phyloP scores from a whole-genome alignment of 2,113 vertebrate species.

The Callaeas wilsoni region DNA sequence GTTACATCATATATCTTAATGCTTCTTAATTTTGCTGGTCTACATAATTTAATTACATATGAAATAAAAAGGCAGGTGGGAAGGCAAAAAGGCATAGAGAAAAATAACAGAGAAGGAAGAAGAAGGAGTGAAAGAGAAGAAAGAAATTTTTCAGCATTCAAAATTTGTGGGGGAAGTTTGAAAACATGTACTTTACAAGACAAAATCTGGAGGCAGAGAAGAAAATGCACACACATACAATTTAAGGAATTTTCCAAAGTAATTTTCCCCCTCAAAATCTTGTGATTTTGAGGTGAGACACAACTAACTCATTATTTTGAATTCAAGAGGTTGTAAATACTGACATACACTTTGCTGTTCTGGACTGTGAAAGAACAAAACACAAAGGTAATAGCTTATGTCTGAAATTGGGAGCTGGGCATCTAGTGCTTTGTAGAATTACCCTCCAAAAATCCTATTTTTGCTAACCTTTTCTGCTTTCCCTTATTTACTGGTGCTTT shows the following conservation, averaged over 20 bases:
- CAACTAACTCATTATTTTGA: not conserved
- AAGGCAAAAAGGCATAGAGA: not conserved
- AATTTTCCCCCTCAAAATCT: not conserved
- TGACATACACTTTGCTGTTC: not conserved
- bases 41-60: not conserved
- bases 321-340: not conserved
- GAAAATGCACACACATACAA: not conserved
- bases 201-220: not conserved
- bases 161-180: not conserved
- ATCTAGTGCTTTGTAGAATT: not conserved
- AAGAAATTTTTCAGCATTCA: not conserved
- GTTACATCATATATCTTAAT: not conserved
- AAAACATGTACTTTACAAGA: not conserved
- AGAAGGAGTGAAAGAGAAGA: not conserved
- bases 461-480: not conserved
- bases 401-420: not conserved
- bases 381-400: not conserved
- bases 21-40: not conserved
- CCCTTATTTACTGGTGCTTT: not conserved
- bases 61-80: not conserved
- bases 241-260: not conserved
- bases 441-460: not conserved
- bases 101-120: not conserved
- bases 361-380: not conserved
- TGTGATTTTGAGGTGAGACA: not conserved